Evolutionary conservation across 2,797 vertebrate species (phyloP), one percentile per base, ranked within the genome.

Genomic region (Manis javanica): DNA sequence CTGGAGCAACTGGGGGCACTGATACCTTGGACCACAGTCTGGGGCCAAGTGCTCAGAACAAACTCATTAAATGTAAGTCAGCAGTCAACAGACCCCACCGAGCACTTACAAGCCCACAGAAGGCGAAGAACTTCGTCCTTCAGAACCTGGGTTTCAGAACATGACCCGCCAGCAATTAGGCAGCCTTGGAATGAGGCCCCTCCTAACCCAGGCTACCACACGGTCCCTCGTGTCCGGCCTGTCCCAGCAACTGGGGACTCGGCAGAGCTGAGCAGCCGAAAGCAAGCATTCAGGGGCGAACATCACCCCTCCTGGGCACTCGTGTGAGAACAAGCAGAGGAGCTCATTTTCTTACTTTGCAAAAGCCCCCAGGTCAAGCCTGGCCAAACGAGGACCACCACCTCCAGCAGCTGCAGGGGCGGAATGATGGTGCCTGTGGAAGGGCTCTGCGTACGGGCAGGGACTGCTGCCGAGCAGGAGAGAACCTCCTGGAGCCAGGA

Each of bases 271-370:
- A 53, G n/a, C 14, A 53, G 63, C 26, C 64, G 31, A 24, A 29
- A 69, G 77, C 31, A 14, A 19, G 49, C 19, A 12, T 2, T 3
- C 16, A 77, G 0, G 34, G 14, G 42, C 4, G 21, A 34, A 11
- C 2, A 1, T 13, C 31, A 4, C 12, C 18, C 42, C 57, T 39
- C 31, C 29, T 0, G 64, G 8, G 0, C 2, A 21, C 37, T 34
- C 14, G 0, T 0, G 4, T n/a, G 53, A 3, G 21, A 55, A 61
- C 37, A 24, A 79, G 87, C 34, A 77, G 55, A 59, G 68, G 14
- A 79, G 57, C 55, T 42, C 53, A 26, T n/a, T 69, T 89, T 53
- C 46, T 78, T 23, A 16, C 18, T 79, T 71, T 39, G 42, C 34
- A 87, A n/a, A 46, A 46, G 46, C 46, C 46, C 46, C 12, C 10